Evolutionary conservation across 2,113 vertebrate species (phyloP), one percentile per base, ranked within the genome.

Genomic region (Vombatus ursinus): DNA sequence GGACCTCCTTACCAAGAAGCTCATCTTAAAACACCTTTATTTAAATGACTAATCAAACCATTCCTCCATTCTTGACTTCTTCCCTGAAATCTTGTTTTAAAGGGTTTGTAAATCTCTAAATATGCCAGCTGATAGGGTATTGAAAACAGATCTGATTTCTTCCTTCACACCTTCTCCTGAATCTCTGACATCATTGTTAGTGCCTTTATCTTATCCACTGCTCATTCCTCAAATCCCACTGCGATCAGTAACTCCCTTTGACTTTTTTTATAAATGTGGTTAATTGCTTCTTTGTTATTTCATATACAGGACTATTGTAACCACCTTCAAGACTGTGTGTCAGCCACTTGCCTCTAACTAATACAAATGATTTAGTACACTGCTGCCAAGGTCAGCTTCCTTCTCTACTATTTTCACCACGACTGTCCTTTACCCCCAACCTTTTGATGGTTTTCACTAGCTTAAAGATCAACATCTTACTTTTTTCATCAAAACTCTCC

Each of bases 401-500:
- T 47, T 7, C 49, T n/a, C 54, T 68, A 84, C 3, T 23, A 6
- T 94, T 90, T 92, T 77, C 6, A 95, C 48, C 54, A 31, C 28
- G 4, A 90, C 37, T 61, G 22, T 94, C 90, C 0, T 22, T 31
- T 91, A 89, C 37, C 68, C 50, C 57, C 54, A 92, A 48, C 9
- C 23, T 91, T 93, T 54, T 53, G 50, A 28, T 61, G 26, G 47
- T 92, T 4, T 50, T 93, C 47, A 50, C 68, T 77, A 44, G 37
- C 68, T 91, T 37, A 53, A 25, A 92, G 47, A 91, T 93, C 90
- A 91, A 50, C 51, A 53, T 92, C 90, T 89, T 19, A 90, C 50
- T 19, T 90, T 44, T 14, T 90, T 25, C 96, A 96, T 95, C 53
- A 52, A 28, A 52, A 9, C 51, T 68, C 93, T 61, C 92, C 95